Conservation (phyloP, 2,888 invertebrate species). For the Lymantria dispar region DNA sequence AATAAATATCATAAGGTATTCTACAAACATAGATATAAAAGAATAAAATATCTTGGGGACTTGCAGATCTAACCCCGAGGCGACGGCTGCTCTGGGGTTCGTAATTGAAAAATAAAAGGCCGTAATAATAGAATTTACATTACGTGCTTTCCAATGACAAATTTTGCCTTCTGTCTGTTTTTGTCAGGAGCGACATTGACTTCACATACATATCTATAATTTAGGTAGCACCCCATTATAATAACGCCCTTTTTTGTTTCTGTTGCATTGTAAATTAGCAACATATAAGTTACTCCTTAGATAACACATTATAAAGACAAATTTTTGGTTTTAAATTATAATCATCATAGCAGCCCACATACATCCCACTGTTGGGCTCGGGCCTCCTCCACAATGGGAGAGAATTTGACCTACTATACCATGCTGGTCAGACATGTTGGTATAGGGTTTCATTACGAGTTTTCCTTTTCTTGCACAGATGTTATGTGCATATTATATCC, state of each 20-base stretch:
- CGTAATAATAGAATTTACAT: slow-evolving; percentile 82
- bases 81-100: slow-evolving; percentile 61
- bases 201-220: slow-evolving; percentile 47
- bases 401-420: no score
- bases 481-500: no score
- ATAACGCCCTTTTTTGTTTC: slow-evolving; percentile 4
- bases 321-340: no score
- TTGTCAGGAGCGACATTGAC: slow-evolving; percentile 71
- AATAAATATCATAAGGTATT: slow-evolving; percentile 21
- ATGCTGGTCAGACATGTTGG: no score
- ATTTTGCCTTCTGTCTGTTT: slow-evolving; percentile 73
- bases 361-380: no score
- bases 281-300: neutral
- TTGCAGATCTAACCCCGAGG: slow-evolving; percentile 70
- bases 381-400: no score
- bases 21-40: slow-evolving; percentile 38
- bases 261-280: neutral
- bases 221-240: slow-evolving; percentile 36
- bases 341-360: no score
- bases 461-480: no score
- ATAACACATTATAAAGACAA: no score
- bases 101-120: slow-evolving; percentile 83
- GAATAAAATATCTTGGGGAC: slow-evolving; percentile 50
- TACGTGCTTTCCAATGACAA: slow-evolving; percentile 78
- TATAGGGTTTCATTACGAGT: no score